Conservation (phyloP, 92 coral and sea anemone genomes). For the Epizoanthus stellaris region DNA sequence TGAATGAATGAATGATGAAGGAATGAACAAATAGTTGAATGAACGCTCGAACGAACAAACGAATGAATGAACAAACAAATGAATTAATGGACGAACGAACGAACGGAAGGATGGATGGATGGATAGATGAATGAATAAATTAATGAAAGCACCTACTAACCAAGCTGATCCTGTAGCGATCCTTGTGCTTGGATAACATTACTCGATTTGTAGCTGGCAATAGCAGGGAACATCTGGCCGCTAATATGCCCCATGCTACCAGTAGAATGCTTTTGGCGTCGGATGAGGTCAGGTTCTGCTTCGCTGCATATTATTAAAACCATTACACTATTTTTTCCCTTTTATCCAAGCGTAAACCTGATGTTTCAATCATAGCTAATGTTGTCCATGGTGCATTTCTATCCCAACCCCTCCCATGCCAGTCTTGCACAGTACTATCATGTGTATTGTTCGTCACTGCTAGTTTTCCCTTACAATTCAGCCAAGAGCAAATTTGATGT, state of each 20-base stretch:
- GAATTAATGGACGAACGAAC: neutral
- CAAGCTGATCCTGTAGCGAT: slow-evolving; percentile 25
- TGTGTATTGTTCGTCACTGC: too few relatives aligned
- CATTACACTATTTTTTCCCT: too few relatives aligned
- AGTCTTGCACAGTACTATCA: too few relatives aligned
- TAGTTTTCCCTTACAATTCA: too few relatives aligned
- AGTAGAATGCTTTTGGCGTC: slow-evolving; percentile 26
- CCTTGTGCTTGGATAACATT: slow-evolving; percentile 27
- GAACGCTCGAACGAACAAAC: neutral
- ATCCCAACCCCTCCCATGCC: too few relatives aligned
- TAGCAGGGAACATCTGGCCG: slow-evolving; percentile 35
- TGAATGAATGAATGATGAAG: neutral
- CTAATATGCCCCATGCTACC: slow-evolving; percentile 28
- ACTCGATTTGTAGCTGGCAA: slow-evolving; percentile 18
- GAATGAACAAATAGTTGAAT: neutral
- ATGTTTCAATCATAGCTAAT: too few relatives aligned
- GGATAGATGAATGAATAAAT: neutral
- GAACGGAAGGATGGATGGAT: neutral
- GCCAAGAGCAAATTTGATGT: too few relatives aligned
- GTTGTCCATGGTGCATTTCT: too few relatives aligned
- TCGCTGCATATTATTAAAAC: neutral
- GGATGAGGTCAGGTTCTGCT: slow-evolving; percentile 33
- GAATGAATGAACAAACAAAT: neutral
- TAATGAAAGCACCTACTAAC: neutral
- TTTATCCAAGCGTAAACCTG: too few relatives aligned